These are phyloP conservation scores for Pantelozetes paolii DNA, from an alignment of 2,888 invertebrate species.

Conservation along the genomic window DNA sequence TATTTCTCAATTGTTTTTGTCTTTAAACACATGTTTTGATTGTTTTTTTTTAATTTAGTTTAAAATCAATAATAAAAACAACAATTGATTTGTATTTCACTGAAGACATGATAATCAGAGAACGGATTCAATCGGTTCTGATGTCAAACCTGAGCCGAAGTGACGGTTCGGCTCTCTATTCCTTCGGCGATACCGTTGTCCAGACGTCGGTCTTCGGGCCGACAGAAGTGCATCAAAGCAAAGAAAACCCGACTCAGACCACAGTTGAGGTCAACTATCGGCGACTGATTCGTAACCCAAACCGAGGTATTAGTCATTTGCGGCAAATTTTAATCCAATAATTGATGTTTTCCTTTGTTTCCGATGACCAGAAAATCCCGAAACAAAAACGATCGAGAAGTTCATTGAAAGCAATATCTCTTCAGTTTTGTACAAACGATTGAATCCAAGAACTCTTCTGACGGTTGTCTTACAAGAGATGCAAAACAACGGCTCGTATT, in stretches of 20 bases:
- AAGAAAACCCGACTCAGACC: slow-evolving; percentile 71
- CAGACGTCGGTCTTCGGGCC: slow-evolving; percentile 77
- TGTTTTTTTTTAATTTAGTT: too few species aligned
- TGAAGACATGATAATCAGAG: background rate
- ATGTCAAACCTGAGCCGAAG: slow-evolving; percentile 37
- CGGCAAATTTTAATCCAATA: background rate
- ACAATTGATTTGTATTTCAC: background rate
- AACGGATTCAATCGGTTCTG: slow-evolving; percentile 21
- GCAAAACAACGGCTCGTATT: slow-evolving; percentile 67
- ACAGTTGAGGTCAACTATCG: slow-evolving; percentile 63
- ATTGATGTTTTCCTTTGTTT: background rate
- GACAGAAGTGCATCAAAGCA: slow-evolving; percentile 69
- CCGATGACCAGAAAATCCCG: slow-evolving; percentile 40
- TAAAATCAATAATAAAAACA: too few species aligned
- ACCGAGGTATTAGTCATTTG: slow-evolving; percentile 12
- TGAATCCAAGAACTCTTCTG: slow-evolving; percentile 76
- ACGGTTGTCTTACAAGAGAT: slow-evolving; percentile 77
- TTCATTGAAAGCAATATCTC: slow-evolving; percentile 8
- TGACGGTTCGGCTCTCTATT: slow-evolving; percentile 39
- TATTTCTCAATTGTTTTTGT: too few species aligned
- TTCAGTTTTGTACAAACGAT: slow-evolving; percentile 61
- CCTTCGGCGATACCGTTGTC: slow-evolving; percentile 69
- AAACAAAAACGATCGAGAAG: slow-evolving; percentile 15
- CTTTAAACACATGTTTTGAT: too few species aligned
- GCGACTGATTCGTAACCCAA: slow-evolving; percentile 17